Evolutionary conservation across 2,797 vertebrate species (phyloP).

Genomic region (Tolypeutes matacus): DNA sequence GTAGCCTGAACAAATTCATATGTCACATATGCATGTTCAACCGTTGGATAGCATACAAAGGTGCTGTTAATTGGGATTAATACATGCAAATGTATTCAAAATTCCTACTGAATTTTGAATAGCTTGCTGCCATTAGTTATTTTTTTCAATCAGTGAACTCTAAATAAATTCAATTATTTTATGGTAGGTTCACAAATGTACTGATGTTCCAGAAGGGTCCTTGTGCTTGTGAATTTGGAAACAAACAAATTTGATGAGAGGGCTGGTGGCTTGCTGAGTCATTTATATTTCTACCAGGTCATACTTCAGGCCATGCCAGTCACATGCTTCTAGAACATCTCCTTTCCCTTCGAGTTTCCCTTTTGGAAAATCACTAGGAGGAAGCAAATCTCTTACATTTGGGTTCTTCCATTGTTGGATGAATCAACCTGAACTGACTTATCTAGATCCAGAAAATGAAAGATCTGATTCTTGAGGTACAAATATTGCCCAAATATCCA

Average conservation of each 20-base stretch:
- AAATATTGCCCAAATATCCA: neutral
- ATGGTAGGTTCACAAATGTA: neutral
- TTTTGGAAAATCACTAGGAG: neutral
- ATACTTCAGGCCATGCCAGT: accelerated
- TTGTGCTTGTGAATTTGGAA: neutral
- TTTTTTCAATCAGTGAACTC: conserved; percentile 42
- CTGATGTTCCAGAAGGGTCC: neutral
- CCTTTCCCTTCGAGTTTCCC: neutral
- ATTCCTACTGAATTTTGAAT: conserved; percentile 29
- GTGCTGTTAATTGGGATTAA: conserved; percentile 9
- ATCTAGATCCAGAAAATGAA: neutral
- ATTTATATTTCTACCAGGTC: neutral
- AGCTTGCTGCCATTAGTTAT: neutral
- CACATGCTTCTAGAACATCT: neutral
- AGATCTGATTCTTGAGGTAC: neutral
- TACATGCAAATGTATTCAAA: conserved; percentile 55
- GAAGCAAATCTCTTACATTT: neutral
- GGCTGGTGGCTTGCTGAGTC: neutral
- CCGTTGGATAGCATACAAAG: neutral
- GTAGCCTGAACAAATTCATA: neutral
- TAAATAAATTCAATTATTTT: neutral
- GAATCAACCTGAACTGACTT: neutral
- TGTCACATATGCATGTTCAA: neutral
- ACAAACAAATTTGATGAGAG: neutral
- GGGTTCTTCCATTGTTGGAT: neutral